These are phyloP conservation scores for Osmerus eperlanus DNA, from an alignment of 2,113 vertebrate species.

Conservation along the genomic window DNA sequence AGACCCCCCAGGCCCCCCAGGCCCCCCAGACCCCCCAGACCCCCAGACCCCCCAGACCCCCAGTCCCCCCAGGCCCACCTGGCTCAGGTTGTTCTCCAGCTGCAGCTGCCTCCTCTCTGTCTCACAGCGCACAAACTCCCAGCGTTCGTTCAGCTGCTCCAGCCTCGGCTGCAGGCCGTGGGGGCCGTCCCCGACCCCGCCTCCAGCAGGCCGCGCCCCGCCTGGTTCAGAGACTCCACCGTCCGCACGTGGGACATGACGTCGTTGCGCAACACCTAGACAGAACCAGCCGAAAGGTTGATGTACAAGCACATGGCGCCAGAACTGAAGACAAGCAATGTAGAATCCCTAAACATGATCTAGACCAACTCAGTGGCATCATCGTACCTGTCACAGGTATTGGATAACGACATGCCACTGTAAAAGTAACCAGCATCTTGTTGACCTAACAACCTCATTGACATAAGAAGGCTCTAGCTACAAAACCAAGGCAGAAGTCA, in stretches of 20 bases:
- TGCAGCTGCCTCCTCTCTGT: slow-evolving; percentile 81
- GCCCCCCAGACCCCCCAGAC: too few relatives aligned
- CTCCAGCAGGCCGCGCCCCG: slow-evolving; percentile 74
- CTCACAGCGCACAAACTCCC: slow-evolving; percentile 81
- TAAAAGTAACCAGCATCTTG: too few relatives aligned
- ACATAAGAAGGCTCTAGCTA: too few relatives aligned
- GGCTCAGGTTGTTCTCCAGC: slow-evolving; percentile 83
- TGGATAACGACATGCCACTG: too few relatives aligned
- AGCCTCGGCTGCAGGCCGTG: slow-evolving; percentile 75
- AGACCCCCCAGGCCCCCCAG: too few relatives aligned
- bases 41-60: too few relatives aligned
- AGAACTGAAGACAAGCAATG: neutral
- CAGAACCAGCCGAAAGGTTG: neutral
- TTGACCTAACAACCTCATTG: slow-evolving; percentile 7
- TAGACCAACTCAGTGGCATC: too few relatives aligned
- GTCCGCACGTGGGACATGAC: slow-evolving; percentile 81
- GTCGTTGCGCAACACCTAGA: slow-evolving; percentile 82
- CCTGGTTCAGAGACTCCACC: slow-evolving; percentile 77
- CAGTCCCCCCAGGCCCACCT: slow-evolving; percentile 62
- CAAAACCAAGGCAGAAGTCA: too few relatives aligned
- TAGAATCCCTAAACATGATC: neutral
- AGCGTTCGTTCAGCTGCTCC: slow-evolving; percentile 75
- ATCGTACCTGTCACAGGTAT: too few relatives aligned
- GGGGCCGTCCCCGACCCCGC: slow-evolving; percentile 61
- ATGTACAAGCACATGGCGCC: neutral